Base-by-base conservation (phyloP, 2,797 vertebrate species). In the Dendrocincla tyrannina region DNA sequence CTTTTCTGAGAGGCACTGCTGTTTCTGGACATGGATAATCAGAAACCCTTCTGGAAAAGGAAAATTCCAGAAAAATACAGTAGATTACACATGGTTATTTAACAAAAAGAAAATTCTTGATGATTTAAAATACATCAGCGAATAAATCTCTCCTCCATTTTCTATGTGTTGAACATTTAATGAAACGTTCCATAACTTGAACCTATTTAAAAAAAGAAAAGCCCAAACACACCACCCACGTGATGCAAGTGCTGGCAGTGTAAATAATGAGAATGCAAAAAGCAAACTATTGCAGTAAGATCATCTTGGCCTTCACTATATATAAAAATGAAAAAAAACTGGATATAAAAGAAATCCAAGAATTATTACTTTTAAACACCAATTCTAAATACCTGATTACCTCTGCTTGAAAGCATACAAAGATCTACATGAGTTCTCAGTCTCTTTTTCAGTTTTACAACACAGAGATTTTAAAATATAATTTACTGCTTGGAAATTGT, bases 1-100 rank as follows among this genome's bases (percentile, higher is more conserved):
- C 39, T 76, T 96, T 72, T 96, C 94, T 30, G 95, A 96, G 94
- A 99, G 97, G 96, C 99, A 99, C 37, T 98, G 94, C 55, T 95
- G 96, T 95, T 95, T 98, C 75, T 96, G 97, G 52, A 97, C 97
- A 88, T 98, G 98, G 68, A 97, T 96, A 93, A 99, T 97, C 88
- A 99, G 98, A 98, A 99, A 99, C 10, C 98, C 98, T 49, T 98
- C 99, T 99, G 96, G 49, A 98, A 97, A 92, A 95, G 27, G 95
- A 97, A 96, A 94, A 95, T 63, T 78, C 94, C 93, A 95, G 87
- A 78, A 89, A 95, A 91, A 67, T n/a, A 49, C 15, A 69, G 50
- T 12, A 91, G 53, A 72, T 83, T 42, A 76, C 14, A 85, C 3
- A 24, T 27, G 42, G 37, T 39, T 79, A 63, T 56, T 60, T 67